Evolutionary conservation across 2,113 vertebrate species (phyloP).

Genomic region (Puma concolor): DNA sequence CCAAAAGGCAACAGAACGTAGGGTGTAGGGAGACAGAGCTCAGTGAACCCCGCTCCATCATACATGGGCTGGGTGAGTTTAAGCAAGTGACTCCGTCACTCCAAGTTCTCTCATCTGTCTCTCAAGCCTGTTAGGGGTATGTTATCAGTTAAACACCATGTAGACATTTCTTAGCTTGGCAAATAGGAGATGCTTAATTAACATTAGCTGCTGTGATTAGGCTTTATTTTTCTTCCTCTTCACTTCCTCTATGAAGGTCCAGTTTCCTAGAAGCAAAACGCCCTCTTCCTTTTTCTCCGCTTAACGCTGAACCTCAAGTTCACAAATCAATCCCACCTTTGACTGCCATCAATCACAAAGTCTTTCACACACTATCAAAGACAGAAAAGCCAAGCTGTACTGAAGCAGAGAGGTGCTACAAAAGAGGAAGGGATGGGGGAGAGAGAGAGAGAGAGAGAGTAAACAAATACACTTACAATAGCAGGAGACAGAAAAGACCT

Average conservation of each 20-base stretch:
- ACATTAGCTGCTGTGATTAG: not conserved
- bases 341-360: not conserved
- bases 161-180: not conserved
- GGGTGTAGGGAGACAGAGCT: not conserved
- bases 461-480: not conserved
- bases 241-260: not conserved
- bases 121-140: not conserved
- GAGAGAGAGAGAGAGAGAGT: not conserved
- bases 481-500: not conserved
- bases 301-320: not conserved
- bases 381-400: not conserved
- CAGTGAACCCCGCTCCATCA: not conserved
- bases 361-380: not conserved
- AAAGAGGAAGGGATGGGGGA: not conserved
- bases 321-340: not conserved
- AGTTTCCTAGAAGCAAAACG: not conserved
- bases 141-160: not conserved
- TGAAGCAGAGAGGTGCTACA: not conserved
- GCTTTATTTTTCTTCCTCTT: not conserved
- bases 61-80: not conserved
- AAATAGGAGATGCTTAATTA: not conserved
- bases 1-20: not conserved
- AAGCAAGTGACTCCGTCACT: not conserved
- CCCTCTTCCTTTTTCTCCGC: not conserved
- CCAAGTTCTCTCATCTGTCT: not conserved